A percentile compares a stretch with the other conserved stretches of the same genome.
Conservation (phyloP, 2,113 vertebrate genomes). For the Otus sunia region DNA sequence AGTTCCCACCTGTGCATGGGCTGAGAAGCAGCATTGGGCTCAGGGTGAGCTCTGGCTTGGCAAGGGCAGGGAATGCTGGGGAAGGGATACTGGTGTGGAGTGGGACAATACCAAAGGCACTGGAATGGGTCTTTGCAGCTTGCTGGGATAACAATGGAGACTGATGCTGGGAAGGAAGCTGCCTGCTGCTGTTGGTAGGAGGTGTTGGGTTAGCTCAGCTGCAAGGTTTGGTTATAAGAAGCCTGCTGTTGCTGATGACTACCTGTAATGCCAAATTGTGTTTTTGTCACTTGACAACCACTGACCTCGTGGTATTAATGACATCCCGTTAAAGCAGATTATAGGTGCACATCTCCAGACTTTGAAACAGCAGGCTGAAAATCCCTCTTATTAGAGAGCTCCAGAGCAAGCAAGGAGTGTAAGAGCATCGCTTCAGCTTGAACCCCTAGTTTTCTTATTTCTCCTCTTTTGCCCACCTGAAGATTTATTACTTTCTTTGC, state of each 20-base stretch:
- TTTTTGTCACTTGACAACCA: too few relatives aligned
- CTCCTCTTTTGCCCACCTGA: neutral
- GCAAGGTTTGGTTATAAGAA: neutral
- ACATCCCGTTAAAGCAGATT: neutral
- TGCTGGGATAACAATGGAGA: neutral
- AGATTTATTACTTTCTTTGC: neutral
- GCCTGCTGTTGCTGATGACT: neutral
- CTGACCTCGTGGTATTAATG: neutral
- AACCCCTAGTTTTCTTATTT: neutral
- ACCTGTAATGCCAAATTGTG: fast-evolving
- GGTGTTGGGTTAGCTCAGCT: neutral
- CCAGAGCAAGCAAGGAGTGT: neutral
- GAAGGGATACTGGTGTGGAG: neutral
- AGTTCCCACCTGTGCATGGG: fast-evolving
- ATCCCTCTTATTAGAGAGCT: neutral
- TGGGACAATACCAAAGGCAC: neutral
- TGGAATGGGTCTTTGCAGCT: neutral
- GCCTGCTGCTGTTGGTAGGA: neutral
- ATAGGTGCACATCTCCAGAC: neutral
- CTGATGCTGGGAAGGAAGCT: neutral
- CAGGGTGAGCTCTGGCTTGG: neutral
- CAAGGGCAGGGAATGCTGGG: neutral
- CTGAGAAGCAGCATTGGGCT: neutral
- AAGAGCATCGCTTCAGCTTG: neutral
- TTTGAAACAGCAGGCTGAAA: neutral